Evolutionary conservation across 2,888 invertebrate genomes (phyloP), one percentile per base, ranked within the genome.

Genomic region (Acholoe squamosa): DNA sequence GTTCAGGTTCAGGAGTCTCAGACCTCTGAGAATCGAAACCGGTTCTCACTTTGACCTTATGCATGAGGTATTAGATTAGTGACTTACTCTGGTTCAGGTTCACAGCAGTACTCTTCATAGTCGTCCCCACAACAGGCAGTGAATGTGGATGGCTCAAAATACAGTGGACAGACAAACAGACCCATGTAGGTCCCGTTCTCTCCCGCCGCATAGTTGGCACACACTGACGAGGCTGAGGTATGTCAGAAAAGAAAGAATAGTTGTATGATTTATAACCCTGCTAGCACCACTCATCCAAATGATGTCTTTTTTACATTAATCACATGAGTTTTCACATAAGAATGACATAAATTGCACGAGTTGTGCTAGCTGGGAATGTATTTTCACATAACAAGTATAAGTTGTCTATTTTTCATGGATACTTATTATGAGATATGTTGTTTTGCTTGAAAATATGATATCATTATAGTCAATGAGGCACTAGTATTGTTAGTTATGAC

Each of bases 81-180:
- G 43, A 61, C 61, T 61, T 61, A 61, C 61, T 14, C 61, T 7
- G 43, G 43, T 7, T 61, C 61, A 61, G 25, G 25, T 28, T 71
- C 28, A 28, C 71, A 71, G 71, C 71, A 71, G 71, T 71, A 71
- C 71, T 71, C 71, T 25, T 71, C 71, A 71, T 71, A 71, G 14
- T 71, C 71, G 14, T 71, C 28, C 25, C 71, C 71, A 71, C 71
- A 71, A 16, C 71, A 71, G 71, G 71, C 71, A 25, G 71, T 71
- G 25, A 71, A 71, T 3, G 25, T 28, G 28, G 71, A 7, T 3
- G 71, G 71, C 31, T 71, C 71, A 28, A 71, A 71, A 16, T 28
- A 3, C 14, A 71, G 71, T 0, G 71, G 71, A 31, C 71, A 71
- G 3, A 28, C 16, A 71, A 71, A 71, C 28, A 71, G 71, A 0